Conservation (phyloP, 2,113 vertebrate genomes). For the Syrmaticus mikado region DNA sequence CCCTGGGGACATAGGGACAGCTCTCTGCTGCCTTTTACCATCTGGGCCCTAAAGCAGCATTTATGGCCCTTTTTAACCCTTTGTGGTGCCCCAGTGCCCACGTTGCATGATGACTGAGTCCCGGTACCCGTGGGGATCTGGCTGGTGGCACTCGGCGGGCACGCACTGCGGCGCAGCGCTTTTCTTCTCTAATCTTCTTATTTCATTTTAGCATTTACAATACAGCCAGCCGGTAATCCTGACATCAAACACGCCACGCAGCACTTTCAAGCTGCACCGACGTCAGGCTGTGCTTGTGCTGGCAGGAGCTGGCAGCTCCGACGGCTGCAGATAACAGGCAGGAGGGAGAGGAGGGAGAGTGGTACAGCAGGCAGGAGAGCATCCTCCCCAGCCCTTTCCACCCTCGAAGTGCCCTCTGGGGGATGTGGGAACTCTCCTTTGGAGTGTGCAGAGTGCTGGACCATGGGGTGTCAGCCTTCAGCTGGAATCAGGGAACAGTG, state of each 20-base stretch:
- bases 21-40: not conserved
- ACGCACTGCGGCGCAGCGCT: constrained; percentile 33
- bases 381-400: not conserved
- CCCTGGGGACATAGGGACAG: rapidly evolving
- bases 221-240: constrained; percentile 69
- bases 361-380: not conserved
- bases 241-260: constrained; percentile 70
- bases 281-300: constrained; percentile 33
- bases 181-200: constrained; percentile 74
- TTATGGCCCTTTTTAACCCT: not conserved
- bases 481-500: not conserved
- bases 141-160: constrained; percentile 19
- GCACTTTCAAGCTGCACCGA: constrained; percentile 36
- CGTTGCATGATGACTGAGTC: not conserved
- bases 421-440: rapidly evolving
- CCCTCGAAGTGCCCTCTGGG: rapidly evolving
- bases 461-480: not conserved
- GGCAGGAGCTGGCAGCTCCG: constrained; percentile 61
- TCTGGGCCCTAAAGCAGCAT: not conserved
- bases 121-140: not conserved
- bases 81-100: not conserved
- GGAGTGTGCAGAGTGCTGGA: not conserved
- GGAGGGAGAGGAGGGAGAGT: constrained; percentile 7
- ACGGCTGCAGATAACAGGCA: not conserved
- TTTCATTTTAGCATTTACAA: constrained; percentile 73